These are phyloP conservation scores for Junonia oenone DNA, from an alignment of 2,888 invertebrate species.

Conservation along the genomic window DNA sequence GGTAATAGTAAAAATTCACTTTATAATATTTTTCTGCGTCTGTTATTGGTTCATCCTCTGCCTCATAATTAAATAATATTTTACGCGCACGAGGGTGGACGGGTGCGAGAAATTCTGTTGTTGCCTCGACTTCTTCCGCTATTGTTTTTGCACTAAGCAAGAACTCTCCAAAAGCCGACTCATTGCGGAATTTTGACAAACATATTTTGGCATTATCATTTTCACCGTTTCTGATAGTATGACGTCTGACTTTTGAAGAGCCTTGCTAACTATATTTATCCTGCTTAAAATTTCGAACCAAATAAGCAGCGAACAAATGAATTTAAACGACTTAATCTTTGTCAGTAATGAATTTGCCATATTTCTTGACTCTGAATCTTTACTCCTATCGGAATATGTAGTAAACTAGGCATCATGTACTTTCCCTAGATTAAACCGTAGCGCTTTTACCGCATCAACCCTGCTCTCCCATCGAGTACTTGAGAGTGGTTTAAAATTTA, in stretches of 20 bases:
- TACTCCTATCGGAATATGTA: no score
- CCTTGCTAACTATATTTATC: conserved; percentile 31
- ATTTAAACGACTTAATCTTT: conserved; percentile 26
- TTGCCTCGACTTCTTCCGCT: conserved; percentile 5
- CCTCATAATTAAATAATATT: no score
- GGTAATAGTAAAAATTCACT: neutral
- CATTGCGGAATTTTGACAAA: neutral
- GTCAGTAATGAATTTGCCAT: conserved; percentile 21
- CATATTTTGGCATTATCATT: neutral
- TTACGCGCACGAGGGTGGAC: no score
- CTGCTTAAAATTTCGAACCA: conserved; percentile 34
- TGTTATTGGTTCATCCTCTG: no score
- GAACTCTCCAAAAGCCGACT: neutral
- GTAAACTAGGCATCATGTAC: no score
- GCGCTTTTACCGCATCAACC: neutral
- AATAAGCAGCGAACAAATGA: conserved; percentile 33
- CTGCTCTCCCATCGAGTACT: neutral
- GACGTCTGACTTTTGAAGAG: conserved; percentile 8
- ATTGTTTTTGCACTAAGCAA: neutral
- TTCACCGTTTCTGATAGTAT: no score
- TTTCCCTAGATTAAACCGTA: conserved; percentile 20
- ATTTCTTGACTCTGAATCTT: no score
- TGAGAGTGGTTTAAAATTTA: neutral
- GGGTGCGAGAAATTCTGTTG: conserved; percentile 8
- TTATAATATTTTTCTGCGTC: no score